A percentile compares a stretch with the other conserved stretches of the same genome.
These are phyloP conservation scores for Pachyramphus minor DNA, from an alignment of 2,113 vertebrate species.

Conservation along the genomic window DNA sequence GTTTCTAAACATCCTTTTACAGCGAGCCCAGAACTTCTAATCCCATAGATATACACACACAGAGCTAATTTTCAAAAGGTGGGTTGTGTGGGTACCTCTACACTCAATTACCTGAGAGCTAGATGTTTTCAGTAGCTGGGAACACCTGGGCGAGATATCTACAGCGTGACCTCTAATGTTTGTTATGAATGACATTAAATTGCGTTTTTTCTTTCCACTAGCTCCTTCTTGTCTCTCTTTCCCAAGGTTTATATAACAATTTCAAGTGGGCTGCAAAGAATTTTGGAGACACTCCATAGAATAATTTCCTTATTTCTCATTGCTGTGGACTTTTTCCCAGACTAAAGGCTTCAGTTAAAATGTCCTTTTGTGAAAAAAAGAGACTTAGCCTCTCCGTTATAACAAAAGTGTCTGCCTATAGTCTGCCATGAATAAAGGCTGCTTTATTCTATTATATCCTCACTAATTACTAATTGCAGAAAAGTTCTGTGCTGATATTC, in stretches of 20 bases:
- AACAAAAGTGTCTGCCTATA: neutral
- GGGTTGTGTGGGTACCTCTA: neutral
- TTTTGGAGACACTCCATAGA: neutral
- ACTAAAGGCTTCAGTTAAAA: neutral
- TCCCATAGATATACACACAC: fast-evolving
- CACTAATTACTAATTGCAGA: neutral
- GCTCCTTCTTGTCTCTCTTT: neutral
- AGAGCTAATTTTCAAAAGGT: neutral
- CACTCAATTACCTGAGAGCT: neutral
- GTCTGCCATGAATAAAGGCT: neutral
- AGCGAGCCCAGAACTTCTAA: neutral
- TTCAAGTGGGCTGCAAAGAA: neutral
- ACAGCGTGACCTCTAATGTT: neutral
- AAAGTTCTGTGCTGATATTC: neutral
- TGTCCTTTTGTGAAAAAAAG: neutral
- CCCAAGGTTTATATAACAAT: neutral
- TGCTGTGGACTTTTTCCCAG: neutral
- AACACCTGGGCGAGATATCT: neutral
- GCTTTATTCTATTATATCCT: neutral
- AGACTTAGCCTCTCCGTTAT: neutral
- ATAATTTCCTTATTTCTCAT: neutral
- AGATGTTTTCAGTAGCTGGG: neutral
- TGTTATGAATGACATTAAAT: neutral
- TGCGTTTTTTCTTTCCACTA: neutral
- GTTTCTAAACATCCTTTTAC: neutral